Conservation (phyloP, 2,113 vertebrate species). For the Ascaphus truei region DNA sequence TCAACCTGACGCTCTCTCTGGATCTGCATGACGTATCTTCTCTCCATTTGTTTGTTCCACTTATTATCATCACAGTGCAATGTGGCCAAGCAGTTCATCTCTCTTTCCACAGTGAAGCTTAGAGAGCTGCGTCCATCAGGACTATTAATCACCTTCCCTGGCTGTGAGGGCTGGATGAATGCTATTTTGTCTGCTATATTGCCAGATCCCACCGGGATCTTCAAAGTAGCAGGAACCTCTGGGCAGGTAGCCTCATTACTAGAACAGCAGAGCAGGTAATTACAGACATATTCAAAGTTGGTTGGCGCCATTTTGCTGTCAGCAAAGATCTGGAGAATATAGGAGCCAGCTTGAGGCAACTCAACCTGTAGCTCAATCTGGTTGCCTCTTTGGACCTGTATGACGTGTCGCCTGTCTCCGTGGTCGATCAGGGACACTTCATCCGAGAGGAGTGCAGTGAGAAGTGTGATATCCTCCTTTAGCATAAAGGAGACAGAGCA, state of each 20-base stretch:
- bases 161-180: slow-evolving; percentile 32
- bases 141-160: slow-evolving; percentile 30
- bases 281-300: slow-evolving; percentile 31
- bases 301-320: slow-evolving; percentile 9
- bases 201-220: slow-evolving; percentile 32
- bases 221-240: slow-evolving; percentile 6
- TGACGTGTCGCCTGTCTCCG: slow-evolving; percentile 12
- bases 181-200: slow-evolving; percentile 31
- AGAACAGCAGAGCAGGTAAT: slow-evolving; percentile 42
- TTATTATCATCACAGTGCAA: slow-evolving; percentile 14
- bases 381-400: slow-evolving; percentile 19
- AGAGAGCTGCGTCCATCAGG: slow-evolving; percentile 32
- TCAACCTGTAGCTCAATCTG: slow-evolving; percentile 30
- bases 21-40: slow-evolving; percentile 31
- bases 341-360: slow-evolving; percentile 35
- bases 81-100: slow-evolving; percentile 23
- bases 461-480: slow-evolving; percentile 20
- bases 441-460: slow-evolving; percentile 8
- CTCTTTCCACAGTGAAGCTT: slow-evolving; percentile 22
- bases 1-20: slow-evolving; percentile 25
- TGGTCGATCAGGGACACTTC: slow-evolving; percentile 15
- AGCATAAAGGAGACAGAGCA: slow-evolving; percentile 19
- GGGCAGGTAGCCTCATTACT: slow-evolving; percentile 1
- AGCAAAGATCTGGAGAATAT: slow-evolving; percentile 37
- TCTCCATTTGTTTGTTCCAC: slow-evolving; percentile 31